Percentiles rank a stretch among this genome's conserved stretches.
These are phyloP conservation scores for Taenaris catops DNA, from an alignment of 2,888 invertebrate genomes.

Conservation along the genomic window DNA sequence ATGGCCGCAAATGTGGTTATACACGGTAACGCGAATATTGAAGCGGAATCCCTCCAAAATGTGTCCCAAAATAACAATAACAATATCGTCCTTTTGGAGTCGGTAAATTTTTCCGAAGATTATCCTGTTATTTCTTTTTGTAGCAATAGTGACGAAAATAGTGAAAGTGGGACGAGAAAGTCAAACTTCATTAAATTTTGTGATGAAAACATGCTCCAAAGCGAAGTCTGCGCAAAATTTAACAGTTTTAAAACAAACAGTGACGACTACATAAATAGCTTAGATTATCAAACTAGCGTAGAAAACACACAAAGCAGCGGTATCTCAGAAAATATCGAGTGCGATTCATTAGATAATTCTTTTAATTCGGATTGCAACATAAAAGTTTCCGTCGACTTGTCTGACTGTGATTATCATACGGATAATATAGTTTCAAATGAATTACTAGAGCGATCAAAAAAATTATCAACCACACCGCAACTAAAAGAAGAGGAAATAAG, in stretches of 20 bases:
- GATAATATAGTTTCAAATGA: constrained; percentile 36
- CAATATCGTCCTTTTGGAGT: constrained; percentile 54
- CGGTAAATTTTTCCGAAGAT: constrained; percentile 56
- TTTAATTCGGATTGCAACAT: constrained; percentile 50
- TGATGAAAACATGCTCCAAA: constrained; percentile 67
- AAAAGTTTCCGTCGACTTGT: constrained; percentile 53
- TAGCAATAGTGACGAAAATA: constrained; percentile 42
- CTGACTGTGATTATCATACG: constrained; percentile 38
- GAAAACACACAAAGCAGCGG: constrained; percentile 48
- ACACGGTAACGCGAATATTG: constrained; percentile 43
- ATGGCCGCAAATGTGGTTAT: constrained; percentile 46
- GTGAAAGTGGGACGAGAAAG: constrained; percentile 35
- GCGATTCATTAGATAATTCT: constrained; percentile 53
- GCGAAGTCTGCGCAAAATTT: constrained; percentile 64
- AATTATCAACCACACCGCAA: constrained; percentile 58
- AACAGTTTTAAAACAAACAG: constrained; percentile 66
- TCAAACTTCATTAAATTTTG: constrained; percentile 55
- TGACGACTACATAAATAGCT: constrained; percentile 40
- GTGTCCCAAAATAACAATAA: constrained; percentile 39
- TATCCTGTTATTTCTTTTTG: constrained; percentile 47
- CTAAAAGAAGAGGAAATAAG: constrained; percentile 35
- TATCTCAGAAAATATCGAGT: constrained; percentile 54
- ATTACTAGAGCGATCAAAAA: constrained; percentile 38
- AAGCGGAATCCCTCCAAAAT: constrained; percentile 38
- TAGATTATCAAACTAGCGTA: constrained; percentile 37